A percentile compares a stretch with the other conserved stretches of the same genome.
phyloP scores from a whole-genome alignment of 2,797 vertebrate genomes.

The Chelidonichthys spinosus region DNA sequence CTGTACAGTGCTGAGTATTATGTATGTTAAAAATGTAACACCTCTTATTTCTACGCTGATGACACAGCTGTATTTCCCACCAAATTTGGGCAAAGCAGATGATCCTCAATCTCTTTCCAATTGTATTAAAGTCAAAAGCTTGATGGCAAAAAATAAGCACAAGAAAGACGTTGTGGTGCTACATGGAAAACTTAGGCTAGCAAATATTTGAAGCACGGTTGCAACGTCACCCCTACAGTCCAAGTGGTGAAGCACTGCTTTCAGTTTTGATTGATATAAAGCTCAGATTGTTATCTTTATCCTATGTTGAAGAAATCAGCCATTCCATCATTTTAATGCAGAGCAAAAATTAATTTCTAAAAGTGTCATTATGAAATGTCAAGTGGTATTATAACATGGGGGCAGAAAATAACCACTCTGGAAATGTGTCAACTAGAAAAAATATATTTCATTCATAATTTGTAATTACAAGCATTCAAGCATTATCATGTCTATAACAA shows the following conservation, averaged over 20 bases:
- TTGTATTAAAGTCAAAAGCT: background rate
- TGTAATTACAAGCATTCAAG: background rate
- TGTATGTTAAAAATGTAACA: background rate
- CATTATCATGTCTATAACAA: background rate
- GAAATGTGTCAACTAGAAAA: background rate
- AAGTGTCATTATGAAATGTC: conserved; percentile 38
- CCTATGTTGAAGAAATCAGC: background rate
- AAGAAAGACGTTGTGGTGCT: background rate
- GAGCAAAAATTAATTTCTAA: conserved; percentile 2
- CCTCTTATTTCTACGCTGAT: background rate
- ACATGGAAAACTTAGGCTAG: background rate
- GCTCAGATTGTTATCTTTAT: conserved; percentile 17
- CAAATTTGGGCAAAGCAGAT: background rate
- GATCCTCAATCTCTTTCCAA: background rate
- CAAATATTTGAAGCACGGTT: background rate
- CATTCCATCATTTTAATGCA: conserved; percentile 10
- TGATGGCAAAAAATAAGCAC: background rate
- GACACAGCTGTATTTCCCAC: conserved; percentile 1
- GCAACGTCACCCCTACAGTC: background rate
- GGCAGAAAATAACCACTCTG: background rate
- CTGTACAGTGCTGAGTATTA: background rate
- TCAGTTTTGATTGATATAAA: background rate
- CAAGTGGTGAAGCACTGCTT: conserved; percentile 3
- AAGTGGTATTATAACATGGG: conserved; percentile 7
- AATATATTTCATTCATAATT: conserved; percentile 5